Evolutionary conservation across 2,797 vertebrate genomes (phyloP), one percentile per base, ranked within the genome.

Genomic region (Paramormyrops hopkinsi): DNA sequence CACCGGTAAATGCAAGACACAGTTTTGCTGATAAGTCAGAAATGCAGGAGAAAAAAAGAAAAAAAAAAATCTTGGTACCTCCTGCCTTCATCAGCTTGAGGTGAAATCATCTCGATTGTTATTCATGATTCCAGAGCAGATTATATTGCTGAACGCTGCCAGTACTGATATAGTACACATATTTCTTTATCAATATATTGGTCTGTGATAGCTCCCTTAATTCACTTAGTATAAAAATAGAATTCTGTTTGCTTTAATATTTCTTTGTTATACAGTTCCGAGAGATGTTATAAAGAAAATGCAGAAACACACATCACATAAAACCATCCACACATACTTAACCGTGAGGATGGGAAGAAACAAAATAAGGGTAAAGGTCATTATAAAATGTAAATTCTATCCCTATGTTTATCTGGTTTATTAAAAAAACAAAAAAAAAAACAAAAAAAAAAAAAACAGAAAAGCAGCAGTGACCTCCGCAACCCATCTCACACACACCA

Each of bases 141-240:
- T 54, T 87, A 50, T 87, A 56, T 62, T 76, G 51, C 51, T 87
- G 53, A 56, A 87, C 59, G 33, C 51, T 59, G 51, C 44, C 73
- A 59, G 51, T 33, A 33, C 54, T 50, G 41, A 44, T 44, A 37
- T 12, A 50, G 54, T 41, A 87, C 83, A 22, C 88, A 69, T 19
- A 51, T 25, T 50, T 33, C 65, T 25, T 53, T 76, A 82, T 69
- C 88, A 50, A 89, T 46, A 50, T 76, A 84, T 54, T 89, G 46
- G 62, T 89, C 65, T 51, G 59, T 87, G 83, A 89, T 48, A 12
- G 14, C 48, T 87, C 48, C 59, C 48, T 86, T 51, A 76, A 76
- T 69, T 86, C 48, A 86, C 46, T 87, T 37, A 25, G 51, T 79
- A 89, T 79, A 89, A 89, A 89, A 89, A 89, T 89, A 89, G 84